Percentiles rank a stretch among this genome's conserved stretches.
Evolutionary conservation across 1,140 invertebrate genomes (phyloP).

Genomic region (Pseudomyrmex cubaensis): DNA sequence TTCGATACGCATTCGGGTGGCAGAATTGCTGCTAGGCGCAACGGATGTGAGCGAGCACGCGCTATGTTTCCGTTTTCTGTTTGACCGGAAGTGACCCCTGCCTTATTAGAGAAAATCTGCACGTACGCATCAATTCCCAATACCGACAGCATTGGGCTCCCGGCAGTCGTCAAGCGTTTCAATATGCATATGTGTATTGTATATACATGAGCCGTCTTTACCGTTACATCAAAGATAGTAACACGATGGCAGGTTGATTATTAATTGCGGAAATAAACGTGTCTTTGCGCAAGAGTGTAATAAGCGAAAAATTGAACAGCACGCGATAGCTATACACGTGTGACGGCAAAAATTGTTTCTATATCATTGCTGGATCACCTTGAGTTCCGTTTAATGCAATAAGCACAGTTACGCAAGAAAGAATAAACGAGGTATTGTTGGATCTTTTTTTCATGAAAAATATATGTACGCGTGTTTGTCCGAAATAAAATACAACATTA

Average conservation of each 20-base stretch:
- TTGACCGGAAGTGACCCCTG: constrained; percentile 73
- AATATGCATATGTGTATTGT: constrained; percentile 1
- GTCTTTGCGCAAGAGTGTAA: constrained; percentile 5
- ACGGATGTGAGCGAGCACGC: constrained; percentile 74
- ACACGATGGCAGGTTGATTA: neutral
- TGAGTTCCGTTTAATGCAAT: neutral
- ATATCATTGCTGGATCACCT: neutral
- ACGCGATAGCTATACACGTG: constrained; percentile 17
- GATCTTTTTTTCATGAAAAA: neutral
- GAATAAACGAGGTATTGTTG: neutral
- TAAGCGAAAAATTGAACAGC: constrained; percentile 25
- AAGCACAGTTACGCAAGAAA: neutral
- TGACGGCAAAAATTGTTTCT: neutral
- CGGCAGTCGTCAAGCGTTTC: neutral
- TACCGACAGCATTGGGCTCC: neutral
- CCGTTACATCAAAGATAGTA: constrained; percentile 7
- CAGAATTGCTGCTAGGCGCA: neutral
- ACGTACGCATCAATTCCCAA: constrained; percentile 41
- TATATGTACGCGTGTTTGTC: neutral
- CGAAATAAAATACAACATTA: neutral
- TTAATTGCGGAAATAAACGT: constrained; percentile 40
- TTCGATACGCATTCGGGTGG: constrained; percentile 19
- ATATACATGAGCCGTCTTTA: constrained; percentile 18
- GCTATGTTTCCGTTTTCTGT: constrained; percentile 71
- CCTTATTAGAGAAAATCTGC: constrained; percentile 69